Percentiles rank a stretch among this genome's conserved stretches.
Evolutionary conservation across 2,113 vertebrate genomes (phyloP).

Genomic region (Oryzias woworae): DNA sequence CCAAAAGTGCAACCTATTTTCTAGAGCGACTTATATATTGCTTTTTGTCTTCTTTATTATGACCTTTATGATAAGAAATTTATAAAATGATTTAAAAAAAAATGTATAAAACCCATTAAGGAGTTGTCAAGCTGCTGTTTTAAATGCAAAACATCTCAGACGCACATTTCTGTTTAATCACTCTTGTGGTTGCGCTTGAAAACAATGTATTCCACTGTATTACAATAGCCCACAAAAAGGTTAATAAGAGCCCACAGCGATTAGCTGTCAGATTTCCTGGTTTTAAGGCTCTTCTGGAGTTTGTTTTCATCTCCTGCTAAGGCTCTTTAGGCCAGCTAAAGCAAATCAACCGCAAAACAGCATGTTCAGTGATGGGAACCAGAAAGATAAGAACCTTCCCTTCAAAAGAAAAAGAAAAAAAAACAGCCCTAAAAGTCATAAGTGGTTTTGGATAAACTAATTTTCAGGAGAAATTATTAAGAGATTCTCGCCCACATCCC

Average conservation of each 20-base stretch:
- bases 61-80: no score
- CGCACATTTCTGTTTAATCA: constrained; percentile 16
- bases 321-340: constrained; percentile 58
- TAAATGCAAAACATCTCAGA: constrained; percentile 10
- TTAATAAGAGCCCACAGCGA: constrained; percentile 27
- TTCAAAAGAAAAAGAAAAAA: constrained; percentile 54
- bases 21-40: no score
- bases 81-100: no score
- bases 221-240: constrained; percentile 1
- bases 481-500: neutral
- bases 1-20: no score
- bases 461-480: neutral
- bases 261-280: constrained; percentile 31
- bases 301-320: constrained; percentile 61
- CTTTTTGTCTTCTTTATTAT: no score
- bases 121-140: constrained; percentile 8
- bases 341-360: constrained; percentile 53
- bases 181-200: constrained; percentile 10
- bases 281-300: constrained; percentile 49
- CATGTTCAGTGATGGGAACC: constrained; percentile 61
- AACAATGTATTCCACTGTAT: constrained; percentile 16
- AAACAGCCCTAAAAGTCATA: neutral
- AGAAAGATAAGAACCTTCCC: constrained; percentile 68
- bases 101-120: constrained; percentile 21
- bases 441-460: constrained; percentile 22